phyloP scores from a whole-genome alignment of 1,140 invertebrate species.

The Chrysopa pallens region DNA sequence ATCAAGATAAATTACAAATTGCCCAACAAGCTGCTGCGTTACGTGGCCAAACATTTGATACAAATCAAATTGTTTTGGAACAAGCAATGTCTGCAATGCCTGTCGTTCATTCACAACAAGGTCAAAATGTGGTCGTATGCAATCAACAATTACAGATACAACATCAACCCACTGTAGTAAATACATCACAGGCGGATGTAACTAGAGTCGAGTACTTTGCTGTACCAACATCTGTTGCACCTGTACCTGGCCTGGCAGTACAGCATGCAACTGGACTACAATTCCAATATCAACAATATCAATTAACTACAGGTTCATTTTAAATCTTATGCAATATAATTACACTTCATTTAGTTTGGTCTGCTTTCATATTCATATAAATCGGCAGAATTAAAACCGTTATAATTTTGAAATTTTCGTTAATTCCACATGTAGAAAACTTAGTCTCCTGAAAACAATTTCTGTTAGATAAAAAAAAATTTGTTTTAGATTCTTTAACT shows the following conservation, averaged over 20 bases:
- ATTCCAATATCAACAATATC: slow-evolving; percentile 9
- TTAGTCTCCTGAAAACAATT: too few relatives aligned
- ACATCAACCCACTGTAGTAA: not conserved
- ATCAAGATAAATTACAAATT: slow-evolving; percentile 1
- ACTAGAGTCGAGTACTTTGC: slow-evolving; percentile 30
- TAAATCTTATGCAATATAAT: too few relatives aligned
- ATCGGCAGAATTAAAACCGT: too few relatives aligned
- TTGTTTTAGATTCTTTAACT: too few relatives aligned
- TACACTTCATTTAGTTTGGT: too few relatives aligned
- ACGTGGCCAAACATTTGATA: not conserved
- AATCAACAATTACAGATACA: not conserved
- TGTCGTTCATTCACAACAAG: slow-evolving; percentile 2
- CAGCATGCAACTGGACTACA: slow-evolving; percentile 20
- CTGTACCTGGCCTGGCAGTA: slow-evolving; percentile 19
- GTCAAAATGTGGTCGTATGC: not conserved
- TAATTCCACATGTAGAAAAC: too few relatives aligned
- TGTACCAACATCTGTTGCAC: slow-evolving; percentile 23
- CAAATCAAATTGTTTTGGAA: slow-evolving; percentile 3
- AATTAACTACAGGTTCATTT: not conserved
- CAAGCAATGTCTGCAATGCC: slow-evolving; percentile 10
- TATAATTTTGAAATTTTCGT: too few relatives aligned
- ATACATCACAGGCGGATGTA: slow-evolving; percentile 3
- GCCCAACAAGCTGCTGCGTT: slow-evolving; percentile 1
- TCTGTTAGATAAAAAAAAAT: too few relatives aligned
- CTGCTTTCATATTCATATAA: too few relatives aligned